Evolutionary conservation across 2,797 vertebrate species (phyloP), one percentile per base, ranked within the genome.

Genomic region (Pipistrellus pygmaeus): DNA sequence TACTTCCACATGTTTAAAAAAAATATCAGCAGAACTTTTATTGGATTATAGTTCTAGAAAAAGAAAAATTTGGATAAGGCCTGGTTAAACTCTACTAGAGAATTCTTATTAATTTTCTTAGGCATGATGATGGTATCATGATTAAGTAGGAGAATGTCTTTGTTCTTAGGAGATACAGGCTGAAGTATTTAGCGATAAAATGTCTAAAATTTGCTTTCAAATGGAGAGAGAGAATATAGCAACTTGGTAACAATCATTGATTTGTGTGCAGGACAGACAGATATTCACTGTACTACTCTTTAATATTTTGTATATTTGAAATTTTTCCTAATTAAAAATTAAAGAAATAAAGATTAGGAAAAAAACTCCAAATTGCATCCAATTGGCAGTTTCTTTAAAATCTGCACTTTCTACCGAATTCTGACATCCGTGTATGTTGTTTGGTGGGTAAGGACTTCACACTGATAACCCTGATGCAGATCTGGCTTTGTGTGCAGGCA

Each of bases 101-200:
- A 92, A 94, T 57, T 92, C 46, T 71, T 85, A n/a, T 30, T 62
- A 55, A 51, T 73, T 91, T 95, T 88, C 68, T 75, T 80, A 69
- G 64, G 38, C 15, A 11, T 18, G 3, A n/a, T 23, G 25, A 66
- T 82, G 17, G 18, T 48, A 23, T 76, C 27, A 60, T 20, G 13
- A 84, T 62, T 76, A 66, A 80, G n/a, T 20, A 82, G 30, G 30
- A 78, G 48, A 73, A 68, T 25, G 4, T 83, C 78, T 41, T 89
- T 32, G 55, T 41, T 76, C 51, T 91, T 64, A 44, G 64, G 69
- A 92, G 85, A 85, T 6, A 14, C 1, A 6, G 20, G 27, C 17
- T 66, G 35, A 89, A 62, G 3, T 44, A 69, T 60, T 90, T 32
- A 88, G 41, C 18, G n/a, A 44, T 66, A 71, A 91, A 41, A 5